These are phyloP conservation scores for Diarsia rubi DNA, from an alignment of 2,888 invertebrate genomes.

Conservation along the genomic window DNA sequence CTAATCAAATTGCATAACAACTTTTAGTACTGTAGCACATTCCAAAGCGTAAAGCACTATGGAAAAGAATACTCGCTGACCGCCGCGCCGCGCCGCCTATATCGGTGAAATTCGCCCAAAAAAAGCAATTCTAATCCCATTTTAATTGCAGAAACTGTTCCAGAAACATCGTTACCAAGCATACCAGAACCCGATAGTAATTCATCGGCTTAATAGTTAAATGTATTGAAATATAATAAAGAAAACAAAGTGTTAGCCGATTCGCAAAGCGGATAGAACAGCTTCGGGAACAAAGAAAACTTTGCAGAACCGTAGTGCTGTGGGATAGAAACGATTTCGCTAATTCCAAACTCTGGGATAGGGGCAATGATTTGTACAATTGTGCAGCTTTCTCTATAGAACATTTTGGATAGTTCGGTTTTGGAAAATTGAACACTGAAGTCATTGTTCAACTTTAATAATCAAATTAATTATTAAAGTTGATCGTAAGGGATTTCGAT, in stretches of 20 bases:
- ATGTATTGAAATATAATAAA: constrained; percentile 61
- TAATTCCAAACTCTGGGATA: constrained; percentile 53
- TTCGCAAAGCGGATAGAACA: constrained; percentile 57
- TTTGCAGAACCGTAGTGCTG: constrained; percentile 45
- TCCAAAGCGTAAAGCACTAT: no score
- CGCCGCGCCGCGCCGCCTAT: no score
- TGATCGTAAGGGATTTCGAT: no score
- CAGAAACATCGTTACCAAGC: not conserved
- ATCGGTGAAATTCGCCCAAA: not conserved
- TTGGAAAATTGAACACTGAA: not conserved
- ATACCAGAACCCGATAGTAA: constrained; percentile 13
- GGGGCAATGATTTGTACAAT: constrained; percentile 61
- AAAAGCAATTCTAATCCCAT: not conserved
- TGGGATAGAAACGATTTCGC: constrained; percentile 56
- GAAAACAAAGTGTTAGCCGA: constrained; percentile 46
- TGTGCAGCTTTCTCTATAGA: constrained; percentile 32
- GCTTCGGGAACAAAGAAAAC: constrained; percentile 60
- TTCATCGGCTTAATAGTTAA: constrained; percentile 44
- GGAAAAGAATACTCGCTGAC: no score
- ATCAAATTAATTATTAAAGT: no score
- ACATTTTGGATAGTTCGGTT: constrained; percentile 17
- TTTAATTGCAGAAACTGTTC: not conserved
- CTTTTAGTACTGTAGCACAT: no score
- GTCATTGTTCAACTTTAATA: no score
- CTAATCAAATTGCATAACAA: no score